Evolutionary conservation across 2,888 invertebrate species (phyloP).

Genomic region (Campopleginae sp.): DNA sequence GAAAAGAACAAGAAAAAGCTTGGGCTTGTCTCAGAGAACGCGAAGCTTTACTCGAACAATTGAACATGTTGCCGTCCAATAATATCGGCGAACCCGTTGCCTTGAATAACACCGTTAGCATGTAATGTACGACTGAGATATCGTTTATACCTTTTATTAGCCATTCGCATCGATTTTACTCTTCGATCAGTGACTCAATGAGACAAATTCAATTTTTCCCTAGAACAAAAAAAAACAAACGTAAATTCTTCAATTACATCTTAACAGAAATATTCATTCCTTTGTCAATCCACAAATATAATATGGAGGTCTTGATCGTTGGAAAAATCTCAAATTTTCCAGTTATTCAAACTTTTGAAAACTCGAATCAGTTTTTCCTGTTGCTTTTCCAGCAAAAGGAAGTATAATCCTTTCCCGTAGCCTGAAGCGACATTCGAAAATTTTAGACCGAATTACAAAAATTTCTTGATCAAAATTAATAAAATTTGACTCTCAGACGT

Average conservation of each 20-base stretch:
- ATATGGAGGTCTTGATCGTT: neutral
- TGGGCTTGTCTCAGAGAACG: constrained; percentile 84
- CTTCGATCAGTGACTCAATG: neutral
- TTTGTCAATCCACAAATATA: neutral
- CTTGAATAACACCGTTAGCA: constrained; percentile 56
- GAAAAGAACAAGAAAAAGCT: constrained; percentile 93
- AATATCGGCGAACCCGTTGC: constrained; percentile 78
- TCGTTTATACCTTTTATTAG: constrained; percentile 11
- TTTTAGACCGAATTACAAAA: neutral
- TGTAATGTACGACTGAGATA: constrained; percentile 41
- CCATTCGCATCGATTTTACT: neutral
- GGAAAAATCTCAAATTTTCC: neutral
- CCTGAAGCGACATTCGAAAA: neutral
- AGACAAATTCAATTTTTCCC: neutral
- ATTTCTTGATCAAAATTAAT: neutral
- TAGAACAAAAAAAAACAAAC: neutral
- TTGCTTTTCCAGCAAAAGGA: neutral
- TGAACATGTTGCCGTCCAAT: constrained; percentile 81
- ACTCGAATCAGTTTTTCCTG: neutral
- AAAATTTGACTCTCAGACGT: neutral
- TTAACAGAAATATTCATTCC: neutral
- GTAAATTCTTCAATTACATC: neutral
- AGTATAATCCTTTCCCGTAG: neutral
- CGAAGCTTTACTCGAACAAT: constrained; percentile 80
- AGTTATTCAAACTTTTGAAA: neutral